Conservation (phyloP, 2,113 vertebrate genomes). For the Hiodon tergisus region DNA sequence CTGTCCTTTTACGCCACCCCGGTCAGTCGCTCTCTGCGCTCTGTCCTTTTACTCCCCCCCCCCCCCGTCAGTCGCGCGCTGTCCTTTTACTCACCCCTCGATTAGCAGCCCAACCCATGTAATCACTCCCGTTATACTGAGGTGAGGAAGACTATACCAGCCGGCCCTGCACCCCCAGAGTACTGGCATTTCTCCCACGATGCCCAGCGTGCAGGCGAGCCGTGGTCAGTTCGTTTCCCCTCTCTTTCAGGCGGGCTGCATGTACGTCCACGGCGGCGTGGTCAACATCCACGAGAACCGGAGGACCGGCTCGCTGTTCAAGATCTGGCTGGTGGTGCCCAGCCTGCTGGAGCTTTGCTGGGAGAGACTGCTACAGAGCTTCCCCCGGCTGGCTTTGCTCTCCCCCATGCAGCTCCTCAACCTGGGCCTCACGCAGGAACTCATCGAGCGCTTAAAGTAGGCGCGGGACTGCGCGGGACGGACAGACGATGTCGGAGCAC, state of each 20-base stretch:
- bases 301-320: constrained; percentile 93
- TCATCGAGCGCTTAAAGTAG: constrained; percentile 90
- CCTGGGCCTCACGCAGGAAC: constrained; percentile 92
- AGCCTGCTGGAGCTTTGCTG: constrained; percentile 94
- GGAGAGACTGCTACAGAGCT: constrained; percentile 83
- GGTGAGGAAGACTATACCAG: too few relatives aligned
- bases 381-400: constrained; percentile 78
- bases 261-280: constrained; percentile 96
- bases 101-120: too few relatives aligned
- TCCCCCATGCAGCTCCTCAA: constrained; percentile 81
- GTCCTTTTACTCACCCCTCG: too few relatives aligned
- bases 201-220: too few relatives aligned
- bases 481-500: not conserved
- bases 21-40: too few relatives aligned
- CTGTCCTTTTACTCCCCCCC: too few relatives aligned
- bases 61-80: too few relatives aligned
- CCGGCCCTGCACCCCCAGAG: too few relatives aligned
- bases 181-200: not conserved
- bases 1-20: too few relatives aligned
- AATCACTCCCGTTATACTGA: too few relatives aligned
- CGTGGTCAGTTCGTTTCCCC: not conserved
- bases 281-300: constrained; percentile 96
- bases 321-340: constrained; percentile 93
- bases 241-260: constrained; percentile 82
- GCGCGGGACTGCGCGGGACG: constrained; percentile 21